Evolutionary conservation across 2,113 vertebrate species (phyloP), one percentile per base, ranked within the genome.

Genomic region (Chlorodrepanis virens): DNA sequence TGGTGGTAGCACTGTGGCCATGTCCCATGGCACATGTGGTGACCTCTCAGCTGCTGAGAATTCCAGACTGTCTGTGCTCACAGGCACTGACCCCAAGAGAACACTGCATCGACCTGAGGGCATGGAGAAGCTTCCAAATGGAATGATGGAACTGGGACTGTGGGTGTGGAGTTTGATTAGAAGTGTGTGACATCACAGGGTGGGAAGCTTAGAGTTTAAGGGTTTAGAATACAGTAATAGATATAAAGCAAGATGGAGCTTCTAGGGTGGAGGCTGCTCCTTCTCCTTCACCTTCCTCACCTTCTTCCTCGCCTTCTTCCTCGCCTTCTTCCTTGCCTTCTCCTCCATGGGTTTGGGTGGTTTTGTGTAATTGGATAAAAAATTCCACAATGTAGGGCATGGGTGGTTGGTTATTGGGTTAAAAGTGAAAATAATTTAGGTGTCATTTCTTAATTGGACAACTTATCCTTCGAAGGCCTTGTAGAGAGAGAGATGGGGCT

Each of bases 11-110:
- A 6, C 39, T 29, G 37, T 40, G 60, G 37, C 40, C 1, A 16
- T 60, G 57, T 2, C 72, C 52, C 0, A 6, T 4, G 78, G 14
- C 69, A 6, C 0, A 2, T 8, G 2, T 0, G 1, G 0, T 2
- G 20, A 11, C 42, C 35, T 60, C 5, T 24, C 11, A 17, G 15
- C 2, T 37, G 57, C 15, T 37, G 57, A 25, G 35, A 37, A 17
- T 25, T 59, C 17, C 1, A 8, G 3, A 12, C 23, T 37, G 37
- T 37, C 15, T 37, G 57, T 59, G n/a, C n/a, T 59, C 22, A 1
- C n/a, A 35, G 56, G n/a, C 22, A 24, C 56, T 16, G n/a, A 37
- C 14, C 23, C n/a, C 57, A 59, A 2, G n/a, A 37, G 57, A 37
- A 5, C 57, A 17, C n/a, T 37, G 57, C n/a, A 37, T 4, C 12